A percentile compares a stretch with the other conserved stretches of the same genome.
These are phyloP conservation scores for Morone chrysops DNA, from an alignment of 2,113 vertebrate species.

Conservation along the genomic window DNA sequence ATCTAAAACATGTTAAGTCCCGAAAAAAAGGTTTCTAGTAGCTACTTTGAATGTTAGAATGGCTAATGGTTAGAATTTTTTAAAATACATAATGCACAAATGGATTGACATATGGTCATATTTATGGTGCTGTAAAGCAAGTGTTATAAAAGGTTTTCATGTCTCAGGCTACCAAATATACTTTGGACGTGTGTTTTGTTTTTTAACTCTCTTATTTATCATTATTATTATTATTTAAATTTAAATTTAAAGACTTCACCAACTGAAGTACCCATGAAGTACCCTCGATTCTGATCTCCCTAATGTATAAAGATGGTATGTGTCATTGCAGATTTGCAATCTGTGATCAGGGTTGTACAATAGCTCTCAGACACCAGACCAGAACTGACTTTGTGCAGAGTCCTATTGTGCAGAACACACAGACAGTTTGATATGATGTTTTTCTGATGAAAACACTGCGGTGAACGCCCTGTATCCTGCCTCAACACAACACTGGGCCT, in stretches of 20 bases:
- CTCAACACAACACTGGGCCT: constrained; percentile 55
- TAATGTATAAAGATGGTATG: constrained; percentile 1
- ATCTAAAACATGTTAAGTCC: constrained; percentile 28
- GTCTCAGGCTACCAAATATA: constrained; percentile 40
- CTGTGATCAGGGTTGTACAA: constrained; percentile 23
- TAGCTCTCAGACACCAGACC: constrained; percentile 19
- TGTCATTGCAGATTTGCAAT: constrained; percentile 4
- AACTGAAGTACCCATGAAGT: constrained; percentile 36
- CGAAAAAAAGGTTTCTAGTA: constrained; percentile 45
- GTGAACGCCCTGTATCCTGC: constrained; percentile 58
- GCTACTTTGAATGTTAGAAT: constrained; percentile 24
- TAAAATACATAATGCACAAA: constrained; percentile 51
- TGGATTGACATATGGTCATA: constrained; percentile 17
- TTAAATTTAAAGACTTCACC: constrained; percentile 18
- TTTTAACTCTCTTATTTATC: constrained; percentile 15
- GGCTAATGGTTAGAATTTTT: too few species aligned
- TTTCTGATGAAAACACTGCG: constrained; percentile 49
- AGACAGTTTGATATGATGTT: constrained; percentile 44
- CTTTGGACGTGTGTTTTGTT: constrained; percentile 35
- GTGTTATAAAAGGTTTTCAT: constrained; percentile 38
- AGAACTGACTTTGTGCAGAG: constrained; percentile 18
- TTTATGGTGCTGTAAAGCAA: constrained; percentile 23
- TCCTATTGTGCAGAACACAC: constrained; percentile 31
- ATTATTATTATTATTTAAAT: constrained; percentile 46
- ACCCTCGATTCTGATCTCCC: constrained; percentile 37